Evolutionary conservation across 2,113 vertebrate species (phyloP), one percentile per base, ranked within the genome.

Genomic region (Cromileptes altivelis): DNA sequence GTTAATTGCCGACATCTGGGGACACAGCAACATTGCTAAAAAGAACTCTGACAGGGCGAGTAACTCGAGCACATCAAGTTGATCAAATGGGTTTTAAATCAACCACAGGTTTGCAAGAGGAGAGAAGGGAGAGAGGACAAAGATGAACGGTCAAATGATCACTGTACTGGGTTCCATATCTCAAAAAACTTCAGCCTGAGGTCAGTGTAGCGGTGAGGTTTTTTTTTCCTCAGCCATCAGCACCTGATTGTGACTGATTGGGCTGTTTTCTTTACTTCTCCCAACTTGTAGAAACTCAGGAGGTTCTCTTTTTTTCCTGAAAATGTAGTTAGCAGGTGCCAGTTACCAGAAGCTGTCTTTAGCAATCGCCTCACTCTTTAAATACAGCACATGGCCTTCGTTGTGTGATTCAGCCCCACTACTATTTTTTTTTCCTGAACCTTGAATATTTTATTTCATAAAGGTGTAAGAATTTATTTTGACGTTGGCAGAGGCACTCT

Each of bases 181-280:
- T 80, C 67, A 62, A 11, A 76, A 8, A 37, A 50, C 71, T 56
- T 14, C 64, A n/a, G 19, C 50, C 72, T 75, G 71, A 21, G 45
- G 60, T 40, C 60, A 11, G 68, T 25, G 63, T 63, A 37, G 72
- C 61, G 4, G 14, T 0, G 27, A 72, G 19, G 1, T 3, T 2
- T 45, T 57, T 62, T 47, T 68, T 40, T 47, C 18, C 37, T 30
- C 14, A 13, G 7, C 40, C 62, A 75, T 53, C 81, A 82, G 61
- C 40, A 45, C 33, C 70, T 65, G 55, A 67, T 73, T 50, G 67
- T 65, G 71, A 84, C 75, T 60, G 84, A 82, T 63, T 65, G 45
- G 64, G 40, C 65, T 61, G 65, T 73, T 86, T 55, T 63, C 55
- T 71, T 56, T 8, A 58, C 52, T 58, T 71, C 52, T 47, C 57